A percentile compares a stretch with the other conserved stretches of the same genome.
These are phyloP conservation scores for Orchesellides sinensis DNA, from an alignment of 2,888 invertebrate genomes.

Conservation along the genomic window DNA sequence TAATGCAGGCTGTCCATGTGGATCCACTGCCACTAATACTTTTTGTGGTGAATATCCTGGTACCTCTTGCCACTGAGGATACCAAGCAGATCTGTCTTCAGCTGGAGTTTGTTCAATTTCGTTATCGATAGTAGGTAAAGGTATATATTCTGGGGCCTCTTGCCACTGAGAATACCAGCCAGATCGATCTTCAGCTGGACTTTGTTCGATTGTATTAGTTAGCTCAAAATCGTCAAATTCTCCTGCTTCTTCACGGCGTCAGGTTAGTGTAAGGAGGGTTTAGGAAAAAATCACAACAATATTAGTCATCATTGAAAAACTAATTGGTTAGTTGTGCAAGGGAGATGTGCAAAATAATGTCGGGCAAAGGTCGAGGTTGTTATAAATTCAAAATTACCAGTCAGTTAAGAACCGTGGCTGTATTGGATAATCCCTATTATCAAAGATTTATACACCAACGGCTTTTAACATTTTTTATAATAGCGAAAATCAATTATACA, in stretches of 20 bases:
- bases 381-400: too few relatives aligned
- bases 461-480: too few relatives aligned
- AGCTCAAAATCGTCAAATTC: background rate
- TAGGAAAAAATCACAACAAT: background rate
- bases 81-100: slow-evolving; percentile 33
- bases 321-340: background rate
- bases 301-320: background rate
- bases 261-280: background rate
- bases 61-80: slow-evolving; percentile 41
- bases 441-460: too few relatives aligned
- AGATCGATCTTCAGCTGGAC: background rate
- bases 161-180: slow-evolving; percentile 42
- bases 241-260: slow-evolving; percentile 6
- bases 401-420: too few relatives aligned
- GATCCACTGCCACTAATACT: slow-evolving; percentile 35
- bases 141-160: slow-evolving; percentile 44
- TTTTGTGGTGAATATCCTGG: slow-evolving; percentile 51
- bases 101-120: background rate
- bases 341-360: background rate
- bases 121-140: background rate
- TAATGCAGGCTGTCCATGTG: slow-evolving; percentile 38
- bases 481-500: slow-evolving; percentile 4
- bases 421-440: too few relatives aligned
- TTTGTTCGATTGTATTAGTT: too few relatives aligned
- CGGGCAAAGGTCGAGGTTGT: slow-evolving; percentile 18